Conservation (phyloP, 2,113 vertebrate genomes). For the Dromiciops gliroides region DNA sequence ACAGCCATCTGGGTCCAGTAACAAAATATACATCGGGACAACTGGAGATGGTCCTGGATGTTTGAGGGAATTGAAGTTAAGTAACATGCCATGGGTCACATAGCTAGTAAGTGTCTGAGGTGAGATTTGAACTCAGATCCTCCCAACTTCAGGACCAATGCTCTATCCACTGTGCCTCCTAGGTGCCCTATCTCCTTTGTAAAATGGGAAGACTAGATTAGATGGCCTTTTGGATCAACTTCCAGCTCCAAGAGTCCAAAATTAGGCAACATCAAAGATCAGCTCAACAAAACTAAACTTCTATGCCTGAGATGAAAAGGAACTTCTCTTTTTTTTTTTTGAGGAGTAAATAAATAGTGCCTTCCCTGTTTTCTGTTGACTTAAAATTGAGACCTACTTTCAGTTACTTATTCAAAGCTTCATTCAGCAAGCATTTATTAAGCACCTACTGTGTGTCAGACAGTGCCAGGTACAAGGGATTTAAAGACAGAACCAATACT, state of each 20-base stretch:
- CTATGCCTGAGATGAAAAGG: neutral
- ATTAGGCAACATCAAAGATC: neutral
- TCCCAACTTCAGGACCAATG: too few relatives aligned
- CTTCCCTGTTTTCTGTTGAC: neutral
- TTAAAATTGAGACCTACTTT: neutral
- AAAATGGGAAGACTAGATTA: neutral
- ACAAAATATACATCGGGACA: too few relatives aligned
- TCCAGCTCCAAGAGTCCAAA: constrained; percentile 3
- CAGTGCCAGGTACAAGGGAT: too few relatives aligned
- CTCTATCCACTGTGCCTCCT: too few relatives aligned
- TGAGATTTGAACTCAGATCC: too few relatives aligned
- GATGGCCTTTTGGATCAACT: neutral
- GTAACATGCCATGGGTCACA: too few relatives aligned
- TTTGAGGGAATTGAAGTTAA: too few relatives aligned
- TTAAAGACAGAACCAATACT: neutral
- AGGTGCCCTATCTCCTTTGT: neutral
- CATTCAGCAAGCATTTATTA: neutral
- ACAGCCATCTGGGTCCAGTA: too few relatives aligned
- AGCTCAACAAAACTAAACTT: neutral
- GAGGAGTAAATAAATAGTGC: neutral
- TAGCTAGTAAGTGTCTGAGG: too few relatives aligned
- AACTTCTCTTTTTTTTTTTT: neutral
- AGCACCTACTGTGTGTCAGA: neutral
- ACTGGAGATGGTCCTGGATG: too few relatives aligned
- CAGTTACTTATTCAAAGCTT: neutral